phyloP scores from a whole-genome alignment of 2,797 vertebrate genomes.

The Miichthys miiuy region DNA sequence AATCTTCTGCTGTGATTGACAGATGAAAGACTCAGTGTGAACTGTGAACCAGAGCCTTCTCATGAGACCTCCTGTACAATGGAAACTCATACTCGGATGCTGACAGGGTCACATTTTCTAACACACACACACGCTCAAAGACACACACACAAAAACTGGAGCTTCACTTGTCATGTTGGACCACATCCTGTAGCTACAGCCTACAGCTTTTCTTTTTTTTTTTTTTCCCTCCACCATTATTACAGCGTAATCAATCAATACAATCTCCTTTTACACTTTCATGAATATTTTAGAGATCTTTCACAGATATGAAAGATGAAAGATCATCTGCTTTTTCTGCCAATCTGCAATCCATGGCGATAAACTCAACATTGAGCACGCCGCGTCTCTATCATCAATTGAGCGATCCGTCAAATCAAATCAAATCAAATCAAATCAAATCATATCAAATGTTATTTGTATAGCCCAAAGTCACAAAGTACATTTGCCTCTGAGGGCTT shows the following conservation, averaged over 20 bases:
- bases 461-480: no score
- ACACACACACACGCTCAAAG: slow-evolving; percentile 29
- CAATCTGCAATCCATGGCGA: slow-evolving; percentile 22
- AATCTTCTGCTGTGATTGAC: slow-evolving; percentile 75
- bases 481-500: no score
- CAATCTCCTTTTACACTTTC: slow-evolving; percentile 54
- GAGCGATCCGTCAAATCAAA: neutral
- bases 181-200: slow-evolving; percentile 52
- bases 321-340: slow-evolving; percentile 43
- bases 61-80: slow-evolving; percentile 51
- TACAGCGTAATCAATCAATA: slow-evolving; percentile 62
- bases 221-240: slow-evolving; percentile 28
- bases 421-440: no score
- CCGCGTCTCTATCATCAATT: slow-evolving; percentile 3
- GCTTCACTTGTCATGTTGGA: slow-evolving; percentile 28
- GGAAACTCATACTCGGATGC: slow-evolving; percentile 37
- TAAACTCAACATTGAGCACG: slow-evolving; percentile 10
- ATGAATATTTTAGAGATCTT: slow-evolving; percentile 63
- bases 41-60: slow-evolving; percentile 67
- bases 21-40: slow-evolving; percentile 74
- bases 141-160: slow-evolving; percentile 26
- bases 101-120: slow-evolving; percentile 58
- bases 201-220: slow-evolving; percentile 6
- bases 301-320: slow-evolving; percentile 50
- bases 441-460: no score